phyloP scores from a whole-genome alignment of 2,113 vertebrate species.

The Toxotes jaculatrix region DNA sequence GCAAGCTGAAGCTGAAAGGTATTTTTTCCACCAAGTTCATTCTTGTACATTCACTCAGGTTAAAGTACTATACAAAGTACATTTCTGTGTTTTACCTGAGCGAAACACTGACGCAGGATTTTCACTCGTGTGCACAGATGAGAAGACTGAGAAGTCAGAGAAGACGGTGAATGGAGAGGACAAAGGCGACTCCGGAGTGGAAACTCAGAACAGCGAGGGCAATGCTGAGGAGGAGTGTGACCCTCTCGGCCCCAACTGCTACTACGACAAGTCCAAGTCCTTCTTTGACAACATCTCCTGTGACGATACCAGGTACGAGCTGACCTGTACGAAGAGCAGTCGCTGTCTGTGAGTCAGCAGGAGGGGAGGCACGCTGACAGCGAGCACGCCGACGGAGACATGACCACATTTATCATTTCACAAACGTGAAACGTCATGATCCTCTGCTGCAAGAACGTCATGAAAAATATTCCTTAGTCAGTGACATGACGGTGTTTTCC shows the following conservation, averaged over 20 bases:
- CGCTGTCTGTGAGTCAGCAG: no score
- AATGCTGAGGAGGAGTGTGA: constrained; percentile 89
- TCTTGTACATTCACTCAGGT: no score
- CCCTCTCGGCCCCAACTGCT: constrained; percentile 91
- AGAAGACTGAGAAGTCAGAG: constrained; percentile 91
- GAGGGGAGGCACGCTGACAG: no score
- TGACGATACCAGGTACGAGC: constrained; percentile 92
- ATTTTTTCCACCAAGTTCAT: no score
- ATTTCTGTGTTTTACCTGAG: no score
- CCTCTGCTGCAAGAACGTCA: no score
- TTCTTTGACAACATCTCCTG: constrained; percentile 99
- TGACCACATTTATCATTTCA: no score
- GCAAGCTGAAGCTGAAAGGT: constrained; percentile 97
- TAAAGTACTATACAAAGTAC: no score
- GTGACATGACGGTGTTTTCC: not conserved
- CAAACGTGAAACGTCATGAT: no score
- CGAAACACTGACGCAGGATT: no score
- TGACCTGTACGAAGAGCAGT: not conserved
- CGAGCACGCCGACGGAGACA: no score
- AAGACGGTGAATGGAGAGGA: constrained; percentile 95
- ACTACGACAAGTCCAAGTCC: constrained; percentile 98
- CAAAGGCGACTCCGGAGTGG: constrained; percentile 91
- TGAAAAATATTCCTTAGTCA: not conserved
- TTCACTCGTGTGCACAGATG: constrained; percentile 83
- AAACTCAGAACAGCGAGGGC: constrained; percentile 92